Base-by-base conservation (phyloP, 1,140 invertebrate genomes). In the Hyphantria cunea region DNA sequence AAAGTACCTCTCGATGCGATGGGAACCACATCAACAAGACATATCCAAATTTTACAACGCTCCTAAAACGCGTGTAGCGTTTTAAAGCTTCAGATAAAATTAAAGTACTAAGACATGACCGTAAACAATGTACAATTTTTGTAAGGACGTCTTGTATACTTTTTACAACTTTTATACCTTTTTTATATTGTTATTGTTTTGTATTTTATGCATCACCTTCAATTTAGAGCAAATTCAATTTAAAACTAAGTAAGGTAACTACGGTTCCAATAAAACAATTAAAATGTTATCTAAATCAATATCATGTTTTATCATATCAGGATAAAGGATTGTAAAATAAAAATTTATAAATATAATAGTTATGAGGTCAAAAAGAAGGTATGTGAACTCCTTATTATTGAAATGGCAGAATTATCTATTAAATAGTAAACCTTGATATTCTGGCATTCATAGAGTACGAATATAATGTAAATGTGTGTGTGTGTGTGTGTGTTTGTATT, bases 211-310 rank as follows among this genome's bases (percentile, higher is more conserved):
- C 53, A 52, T 53, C 64, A 72, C 71, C 68, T 72, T 71, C 74
- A 76, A 71, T 71, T 74, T 49, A 53, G 64, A 59, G 74, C 72
- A 68, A 67, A 54, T 76, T 68, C 66, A n/a, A n/a, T n/a, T n/a
- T 66, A 70, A 66, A 68, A 73, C 70, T 66, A 64, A 71, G 67
- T 56, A 65, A 62, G 76, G 73, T 78, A 76, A 53, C 73, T 71
- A 72, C 42, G 64, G 63, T 47, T 50, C 50, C 64, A 68, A 54
- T 78, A 73, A 78, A 75, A 60, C 34, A 31, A 31, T 62, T 62
- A 66, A 53, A 72, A 73, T 66, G 69, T 66, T 64, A 47, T 64
- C 63, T 65, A 61, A 64, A 67, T 68, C 53, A 59, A 62, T 64
- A 68, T 65, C n/a, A n/a, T 42, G 34, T 14, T 3, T 39, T 8